A percentile compares a stretch with the other conserved stretches of the same genome.
Conservation (phyloP, 2,113 vertebrate species). For the zebrafish (Danio rerio) region GRCz12tu NC_133192.1:17389501-17390000, state of each 20-base stretch:
- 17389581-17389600: too few relatives aligned
- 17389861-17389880: neutral
- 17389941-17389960: too few relatives aligned
- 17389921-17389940: too few relatives aligned
- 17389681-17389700: neutral
- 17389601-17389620: too few relatives aligned
- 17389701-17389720: neutral
- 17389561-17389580: too few relatives aligned
- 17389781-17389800: neutral
- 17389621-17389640: too few relatives aligned
- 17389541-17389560: too few relatives aligned
- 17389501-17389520: too few relatives aligned
- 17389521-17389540: too few relatives aligned
- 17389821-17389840: neutral
- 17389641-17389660: neutral
- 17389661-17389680: neutral
- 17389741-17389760: neutral
- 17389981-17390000: neutral
- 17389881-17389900: too few relatives aligned
- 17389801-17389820: neutral
- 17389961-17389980: too few relatives aligned
- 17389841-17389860: neutral
- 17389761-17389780: neutral
- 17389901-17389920: too few relatives aligned
- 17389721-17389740: neutral